Evolutionary conservation across 2,888 invertebrate species (phyloP), one percentile per base, ranked within the genome.

Genomic region (Seira musarum): DNA sequence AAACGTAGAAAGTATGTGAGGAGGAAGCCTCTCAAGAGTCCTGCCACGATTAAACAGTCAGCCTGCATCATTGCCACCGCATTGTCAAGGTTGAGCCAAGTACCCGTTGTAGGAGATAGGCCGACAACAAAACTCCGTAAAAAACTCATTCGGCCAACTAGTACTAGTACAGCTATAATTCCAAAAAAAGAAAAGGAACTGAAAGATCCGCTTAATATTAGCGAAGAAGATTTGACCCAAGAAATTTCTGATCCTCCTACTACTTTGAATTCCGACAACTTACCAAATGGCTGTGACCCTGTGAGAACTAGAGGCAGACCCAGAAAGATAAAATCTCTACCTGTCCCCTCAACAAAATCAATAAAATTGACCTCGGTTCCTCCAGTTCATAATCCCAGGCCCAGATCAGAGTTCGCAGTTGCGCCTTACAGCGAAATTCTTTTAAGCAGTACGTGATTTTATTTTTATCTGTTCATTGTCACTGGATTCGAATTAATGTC

Each of bases 351-450:
- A n/a, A n/a, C n/a, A n/a, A n/a, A n/a, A n/a, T n/a, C n/a, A n/a
- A n/a, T n/a, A n/a, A n/a, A n/a, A n/a, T n/a, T n/a, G n/a, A n/a
- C n/a, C n/a, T n/a, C n/a, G n/a, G n/a, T n/a, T n/a, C n/a, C n/a
- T n/a, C n/a, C n/a, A n/a, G n/a, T n/a, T n/a, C n/a, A n/a, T n/a
- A 40, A 40, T 8, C 13, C 40, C 40, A 40, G 40, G 40, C 13
- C 6, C 13, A 17, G 8, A 5, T 6, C 40, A 17, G 10, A 6
- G 19, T 8, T 19, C 6, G 17, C 13, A 24, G 13, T n/a, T 69
- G 24, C 35, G 22, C 61, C 63, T 13, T 22, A 5, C 17, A 70
- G 40, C 15, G 61, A 60, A 71, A 71, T 61, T 15, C 57, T 71
- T 72, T 21, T n/a, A 21, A 22, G 64, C 64, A 49, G 49, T 40